phyloP scores from a whole-genome alignment of 92 coral and sea anemone genomes.

The Epizoanthus stellaris region DNA sequence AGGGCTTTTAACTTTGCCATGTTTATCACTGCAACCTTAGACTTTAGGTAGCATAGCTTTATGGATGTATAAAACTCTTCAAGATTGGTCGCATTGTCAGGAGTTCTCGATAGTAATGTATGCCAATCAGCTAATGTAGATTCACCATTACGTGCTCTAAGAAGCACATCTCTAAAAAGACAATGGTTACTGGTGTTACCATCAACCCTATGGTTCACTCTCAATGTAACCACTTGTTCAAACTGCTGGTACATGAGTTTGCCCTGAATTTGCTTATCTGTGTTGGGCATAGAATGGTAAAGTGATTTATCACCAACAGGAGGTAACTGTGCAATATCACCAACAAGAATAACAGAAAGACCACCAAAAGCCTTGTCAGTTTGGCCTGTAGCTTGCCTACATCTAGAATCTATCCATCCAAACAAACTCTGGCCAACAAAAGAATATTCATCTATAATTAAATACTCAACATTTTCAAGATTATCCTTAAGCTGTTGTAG shows the following conservation, averaged over 20 bases:
- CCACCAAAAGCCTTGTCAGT: slow-evolving; percentile 55
- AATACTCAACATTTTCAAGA: slow-evolving; percentile 61
- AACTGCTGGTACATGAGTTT: slow-evolving; percentile 43
- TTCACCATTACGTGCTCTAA: slow-evolving; percentile 49
- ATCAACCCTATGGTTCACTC: slow-evolving; percentile 50
- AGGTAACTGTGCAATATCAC: slow-evolving; percentile 16
- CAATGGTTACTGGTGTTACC: slow-evolving; percentile 40
- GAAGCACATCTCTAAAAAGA: slow-evolving; percentile 44
- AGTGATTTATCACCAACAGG: slow-evolving; percentile 28
- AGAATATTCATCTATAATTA: neutral
- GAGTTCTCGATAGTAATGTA: slow-evolving; percentile 50
- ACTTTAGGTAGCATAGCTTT: too few species aligned
- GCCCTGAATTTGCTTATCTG: slow-evolving; percentile 56
- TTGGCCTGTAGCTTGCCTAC: slow-evolving; percentile 49
- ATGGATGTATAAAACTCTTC: slow-evolving; percentile 30
- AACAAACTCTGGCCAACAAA: too few species aligned
- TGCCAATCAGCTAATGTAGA: slow-evolving; percentile 56
- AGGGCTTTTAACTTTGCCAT: too few species aligned
- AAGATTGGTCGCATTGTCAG: slow-evolving; percentile 34
- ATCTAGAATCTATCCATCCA: too few species aligned
- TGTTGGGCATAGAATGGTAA: slow-evolving; percentile 50
- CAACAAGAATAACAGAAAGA: slow-evolving; percentile 55
- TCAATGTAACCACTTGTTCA: slow-evolving; percentile 49
- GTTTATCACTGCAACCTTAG: too few species aligned
- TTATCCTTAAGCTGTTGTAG: slow-evolving; percentile 63